Conservation (phyloP, 2,113 vertebrate species). For the Nansenia antarctica region DNA sequence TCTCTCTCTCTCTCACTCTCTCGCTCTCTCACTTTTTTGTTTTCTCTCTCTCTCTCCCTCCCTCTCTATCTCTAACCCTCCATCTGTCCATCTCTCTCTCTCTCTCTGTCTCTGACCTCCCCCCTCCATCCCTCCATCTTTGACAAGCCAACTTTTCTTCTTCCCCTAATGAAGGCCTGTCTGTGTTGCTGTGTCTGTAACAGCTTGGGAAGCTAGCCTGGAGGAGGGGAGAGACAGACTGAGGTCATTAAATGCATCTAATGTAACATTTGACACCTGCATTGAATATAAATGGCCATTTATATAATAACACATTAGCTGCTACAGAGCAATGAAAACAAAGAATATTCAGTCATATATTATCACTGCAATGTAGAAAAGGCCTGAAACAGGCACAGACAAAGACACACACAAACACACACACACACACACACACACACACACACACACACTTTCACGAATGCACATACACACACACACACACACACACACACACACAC, state of each 20-base stretch:
- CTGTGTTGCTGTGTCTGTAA: conserved; percentile 19
- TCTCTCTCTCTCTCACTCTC: background rate
- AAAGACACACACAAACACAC: too few species aligned
- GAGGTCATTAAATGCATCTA: conserved; percentile 59
- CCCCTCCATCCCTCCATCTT: conserved; percentile 5
- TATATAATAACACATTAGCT: background rate
- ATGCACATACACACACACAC: too few species aligned
- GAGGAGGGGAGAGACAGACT: conserved; percentile 46
- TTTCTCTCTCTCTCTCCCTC: background rate
- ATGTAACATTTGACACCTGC: conserved; percentile 10
- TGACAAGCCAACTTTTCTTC: conserved; percentile 21
- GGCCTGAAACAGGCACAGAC: too few species aligned
- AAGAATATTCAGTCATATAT: too few species aligned
- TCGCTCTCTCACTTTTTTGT: too few species aligned
- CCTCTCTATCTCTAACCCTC: conserved; percentile 32
- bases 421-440: too few species aligned
- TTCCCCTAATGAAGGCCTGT: conserved; percentile 44
- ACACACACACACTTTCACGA: too few species aligned
- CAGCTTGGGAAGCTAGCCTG: background rate
- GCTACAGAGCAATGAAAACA: background rate
- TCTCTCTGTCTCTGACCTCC: conserved; percentile 18
- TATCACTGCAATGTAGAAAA: too few species aligned
- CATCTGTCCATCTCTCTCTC: conserved; percentile 12
- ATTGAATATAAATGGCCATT: background rate
- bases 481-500: too few species aligned